Evolutionary conservation across 2,797 vertebrate genomes (phyloP), one percentile per base, ranked within the genome.

Genomic region (Lepilemur septentrionalis): DNA sequence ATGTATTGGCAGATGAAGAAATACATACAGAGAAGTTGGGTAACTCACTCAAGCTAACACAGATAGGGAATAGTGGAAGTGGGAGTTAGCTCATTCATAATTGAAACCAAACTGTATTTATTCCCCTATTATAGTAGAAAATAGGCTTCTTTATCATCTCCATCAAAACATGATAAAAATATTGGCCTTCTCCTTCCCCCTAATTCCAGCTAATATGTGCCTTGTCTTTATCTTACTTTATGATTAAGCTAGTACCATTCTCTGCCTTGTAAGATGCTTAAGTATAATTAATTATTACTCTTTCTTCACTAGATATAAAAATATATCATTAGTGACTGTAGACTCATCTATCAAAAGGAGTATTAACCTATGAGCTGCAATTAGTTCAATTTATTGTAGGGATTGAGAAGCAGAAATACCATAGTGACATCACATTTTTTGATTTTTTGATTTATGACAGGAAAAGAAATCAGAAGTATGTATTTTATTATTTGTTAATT

Each of bases 141-240:
- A 78, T 59, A n/a, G 12, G 10, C 32, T 75, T 80, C 20, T 89
- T 93, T 57, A 81, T 86, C 55, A 89, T 95, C 20, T 94, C 6
- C 70, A 67, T 35, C 14, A 89, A 94, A 79, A 92, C 22, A 38
- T 48, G 52, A 43, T 75, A 67, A 76, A 88, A 73, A 50, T 50
- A 25, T 25, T 93, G 57, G 35, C 43, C 55, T 67, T 69, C 14
- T 73, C 23, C 6, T 75, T 67, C 35, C 5, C 63, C 12, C 25
- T 41, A 83, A 80, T 83, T 52, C 25, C 18, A 61, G 32, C 13
- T n/a, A 63, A 61, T 48, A 92, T 79, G 23, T 76, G 5, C 8
- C 55, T 28, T 84, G 17, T 93, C 78, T 80, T 90, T 92, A 90
- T 92, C 90, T 80, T 79, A 76, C 35, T 83, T 79, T 84, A 73